phyloP scores from a whole-genome alignment of 2,113 vertebrate genomes.

The Alaudala cheleensis region DNA sequence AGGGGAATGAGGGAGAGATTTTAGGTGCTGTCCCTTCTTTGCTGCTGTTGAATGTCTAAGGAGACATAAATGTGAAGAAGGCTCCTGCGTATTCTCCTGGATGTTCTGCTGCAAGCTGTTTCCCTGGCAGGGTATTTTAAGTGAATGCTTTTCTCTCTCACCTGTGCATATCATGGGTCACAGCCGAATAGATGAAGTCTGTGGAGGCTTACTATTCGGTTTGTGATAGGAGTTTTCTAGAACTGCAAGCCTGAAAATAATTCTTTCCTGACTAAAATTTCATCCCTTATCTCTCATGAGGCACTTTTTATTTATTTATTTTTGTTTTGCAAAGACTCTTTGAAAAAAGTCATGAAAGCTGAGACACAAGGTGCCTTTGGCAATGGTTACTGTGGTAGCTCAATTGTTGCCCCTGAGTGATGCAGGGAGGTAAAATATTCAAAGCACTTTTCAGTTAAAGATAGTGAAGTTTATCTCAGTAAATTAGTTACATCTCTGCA shows the following conservation, averaged over 20 bases:
- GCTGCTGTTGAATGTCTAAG: neutral
- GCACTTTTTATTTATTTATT: neutral
- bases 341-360: neutral
- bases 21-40: neutral
- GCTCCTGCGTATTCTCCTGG: rapidly evolving
- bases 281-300: neutral
- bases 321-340: neutral
- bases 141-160: neutral
- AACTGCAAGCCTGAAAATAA: neutral
- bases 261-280: neutral
- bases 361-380: neutral
- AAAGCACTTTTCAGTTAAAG: neutral
- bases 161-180: neutral
- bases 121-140: neutral
- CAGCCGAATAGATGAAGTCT: neutral
- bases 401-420: neutral
- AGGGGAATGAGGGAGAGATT: neutral
- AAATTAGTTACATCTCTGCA: neutral
- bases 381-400: neutral
- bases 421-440: neutral
- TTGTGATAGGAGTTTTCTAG: neutral
- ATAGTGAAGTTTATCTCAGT: neutral
- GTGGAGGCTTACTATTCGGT: neutral
- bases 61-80: neutral
- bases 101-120: neutral